Base-by-base conservation (phyloP, 92 coral and sea anemone species). In the Diadumene lineata region DNA sequence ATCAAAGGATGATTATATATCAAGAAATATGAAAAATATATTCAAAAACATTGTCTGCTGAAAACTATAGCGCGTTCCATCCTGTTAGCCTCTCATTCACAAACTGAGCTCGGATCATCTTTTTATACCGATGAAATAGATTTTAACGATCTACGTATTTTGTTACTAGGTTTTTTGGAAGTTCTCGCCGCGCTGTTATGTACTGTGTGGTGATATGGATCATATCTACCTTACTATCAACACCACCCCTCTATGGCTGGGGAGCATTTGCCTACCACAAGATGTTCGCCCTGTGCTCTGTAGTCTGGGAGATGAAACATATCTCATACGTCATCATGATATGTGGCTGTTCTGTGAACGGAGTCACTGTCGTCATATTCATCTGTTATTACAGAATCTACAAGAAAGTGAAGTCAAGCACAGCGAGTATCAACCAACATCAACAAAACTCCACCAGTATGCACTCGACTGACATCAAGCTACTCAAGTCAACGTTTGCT, bases 241-340 rank as follows among this genome's bases (percentile, higher is more conserved):
- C 82, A 43, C 82, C 90, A 1, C 90, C 90, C 2, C 64, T 85
- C 43, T 81, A 69, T 50, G 90, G 90, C 22, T 75, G 90, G 90
- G 90, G 90, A 3, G 64, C 68, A 57, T 57, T 85, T 32, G 44
- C 16, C 0, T 85, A 75, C 78, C 81, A 81, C 74, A 38, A 56
- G 0, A 27, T 50, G 2, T 78, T 81, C 79, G 48, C 82, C 57
- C 51, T 76, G 44, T 81, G 90, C 60, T 32, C 86, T 0, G 55
- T 85, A 61, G 51, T 19, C 34, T 85, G 90, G 90, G 74, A 85
- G 7, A 27, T 82, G 28, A 25, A 82, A 69, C 48, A 85, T 71
- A 77, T 81, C 32, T 85, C 90, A 31, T 81, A 85, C 67, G 80
- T 78, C 38, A 66, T 85, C 29, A 33, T 58, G 43, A 66, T 60